phyloP scores from a whole-genome alignment of 2,797 vertebrate species.

The Schizopygopsis pylzovi region DNA sequence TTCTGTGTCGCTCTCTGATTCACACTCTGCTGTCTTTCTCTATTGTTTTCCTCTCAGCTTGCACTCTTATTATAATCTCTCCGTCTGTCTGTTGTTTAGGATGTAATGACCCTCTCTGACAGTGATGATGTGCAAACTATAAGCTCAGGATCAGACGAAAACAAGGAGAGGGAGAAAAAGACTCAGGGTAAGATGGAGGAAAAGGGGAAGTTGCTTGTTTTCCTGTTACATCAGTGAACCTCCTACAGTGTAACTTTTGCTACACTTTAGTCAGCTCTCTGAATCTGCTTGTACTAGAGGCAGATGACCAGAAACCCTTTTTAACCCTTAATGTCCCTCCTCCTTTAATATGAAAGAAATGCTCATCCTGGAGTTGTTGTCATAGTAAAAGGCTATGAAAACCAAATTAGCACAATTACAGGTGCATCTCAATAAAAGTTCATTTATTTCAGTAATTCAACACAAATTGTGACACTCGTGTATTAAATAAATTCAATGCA shows the following conservation, averaged over 20 bases:
- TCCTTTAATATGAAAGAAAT: neutral
- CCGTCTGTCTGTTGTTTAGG: slow-evolving; percentile 70
- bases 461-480: too few species aligned
- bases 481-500: too few species aligned
- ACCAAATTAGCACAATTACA: neutral
- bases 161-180: slow-evolving; percentile 82
- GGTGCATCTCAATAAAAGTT: too few species aligned
- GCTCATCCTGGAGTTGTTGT: neutral
- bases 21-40: neutral
- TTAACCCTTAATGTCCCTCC: neutral
- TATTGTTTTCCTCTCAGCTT: neutral
- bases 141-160: slow-evolving; percentile 94
- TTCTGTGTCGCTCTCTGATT: neutral
- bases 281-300: neutral
- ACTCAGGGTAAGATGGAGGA: slow-evolving; percentile 64
- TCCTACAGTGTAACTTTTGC: neutral
- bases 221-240: neutral
- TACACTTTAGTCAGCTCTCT: neutral
- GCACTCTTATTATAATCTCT: neutral
- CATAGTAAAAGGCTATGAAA: neutral
- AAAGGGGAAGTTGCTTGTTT: neutral
- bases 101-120: slow-evolving; percentile 93
- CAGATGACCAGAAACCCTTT: neutral
- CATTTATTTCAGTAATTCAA: too few species aligned
- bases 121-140: slow-evolving; percentile 99